Evolutionary conservation across 2,113 vertebrate species (phyloP).

Genomic region (Gymnocephalus cernua): DNA sequence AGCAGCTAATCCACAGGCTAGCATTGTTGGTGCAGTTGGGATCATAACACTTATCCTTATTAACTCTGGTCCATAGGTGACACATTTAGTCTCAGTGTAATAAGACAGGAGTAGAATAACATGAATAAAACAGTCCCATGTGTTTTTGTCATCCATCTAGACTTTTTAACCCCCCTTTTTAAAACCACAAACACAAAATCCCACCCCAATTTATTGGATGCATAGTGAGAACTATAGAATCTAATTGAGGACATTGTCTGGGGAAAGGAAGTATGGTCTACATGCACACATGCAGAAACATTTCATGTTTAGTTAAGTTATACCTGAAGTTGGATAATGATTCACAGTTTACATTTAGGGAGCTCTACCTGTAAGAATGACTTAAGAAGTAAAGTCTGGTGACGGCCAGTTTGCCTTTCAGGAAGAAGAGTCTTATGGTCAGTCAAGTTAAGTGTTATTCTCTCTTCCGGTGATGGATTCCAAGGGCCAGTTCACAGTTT

Average conservation of each 20-base stretch:
- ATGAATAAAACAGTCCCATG: background rate
- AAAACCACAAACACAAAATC: background rate
- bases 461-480: slow-evolving; percentile 50
- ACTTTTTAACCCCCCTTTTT: background rate
- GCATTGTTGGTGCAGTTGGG: slow-evolving; percentile 72
- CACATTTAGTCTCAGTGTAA: slow-evolving; percentile 23
- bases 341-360: background rate
- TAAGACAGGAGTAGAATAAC: background rate
- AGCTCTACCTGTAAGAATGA: background rate
- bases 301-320: background rate
- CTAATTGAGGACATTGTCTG: background rate
- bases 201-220: background rate
- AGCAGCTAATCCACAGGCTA: slow-evolving; percentile 66
- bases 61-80: slow-evolving; percentile 61
- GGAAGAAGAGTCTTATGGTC: slow-evolving; percentile 24
- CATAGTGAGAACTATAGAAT: background rate
- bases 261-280: background rate
- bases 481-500: slow-evolving; percentile 61
- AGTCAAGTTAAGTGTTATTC: slow-evolving; percentile 41
- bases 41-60: slow-evolving; percentile 70
- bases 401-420: slow-evolving; percentile 14
- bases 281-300: background rate
- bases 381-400: background rate
- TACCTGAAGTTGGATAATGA: background rate
- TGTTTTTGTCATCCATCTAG: background rate